These are phyloP conservation scores for Stichopus chloronotus DNA, from an alignment of 35 echinoderm and acorn worm species.

Conservation along the genomic window DNA sequence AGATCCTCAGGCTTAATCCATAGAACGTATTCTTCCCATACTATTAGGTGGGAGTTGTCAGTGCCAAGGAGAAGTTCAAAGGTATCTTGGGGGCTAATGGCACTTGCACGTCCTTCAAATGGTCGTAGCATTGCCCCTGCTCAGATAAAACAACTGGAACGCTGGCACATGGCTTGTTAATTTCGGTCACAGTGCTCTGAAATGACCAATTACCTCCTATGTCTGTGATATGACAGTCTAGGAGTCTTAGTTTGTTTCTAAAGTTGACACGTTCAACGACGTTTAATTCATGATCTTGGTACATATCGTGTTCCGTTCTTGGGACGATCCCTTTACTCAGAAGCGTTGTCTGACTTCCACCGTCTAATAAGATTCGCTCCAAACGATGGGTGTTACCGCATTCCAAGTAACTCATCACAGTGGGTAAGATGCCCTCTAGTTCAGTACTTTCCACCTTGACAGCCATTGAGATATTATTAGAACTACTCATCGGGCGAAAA, in stretches of 20 bases:
- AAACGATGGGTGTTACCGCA: too few relatives aligned
- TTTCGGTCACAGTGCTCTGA: constrained; percentile 73
- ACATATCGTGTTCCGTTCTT: too few relatives aligned
- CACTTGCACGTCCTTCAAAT: constrained; percentile 65
- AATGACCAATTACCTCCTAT: too few relatives aligned
- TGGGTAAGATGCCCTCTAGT: too few relatives aligned
- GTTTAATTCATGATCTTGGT: too few relatives aligned
- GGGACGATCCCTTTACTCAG: too few relatives aligned
- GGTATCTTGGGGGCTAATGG: constrained; percentile 49
- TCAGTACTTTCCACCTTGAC: too few relatives aligned
- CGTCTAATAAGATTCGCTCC: too few relatives aligned
- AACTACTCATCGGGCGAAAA: constrained; percentile 38
- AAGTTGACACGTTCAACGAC: too few relatives aligned
- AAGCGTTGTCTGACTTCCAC: too few relatives aligned
- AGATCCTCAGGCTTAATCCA: constrained; percentile 20
- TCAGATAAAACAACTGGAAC: constrained; percentile 52
- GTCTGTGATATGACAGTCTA: constrained; percentile 82
- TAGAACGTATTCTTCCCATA: constrained; percentile 46
- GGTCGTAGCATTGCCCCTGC: constrained; percentile 56
- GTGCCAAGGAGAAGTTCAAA: constrained; percentile 77
- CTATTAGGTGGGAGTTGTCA: constrained; percentile 64
- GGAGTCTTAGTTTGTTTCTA: constrained; percentile 67
- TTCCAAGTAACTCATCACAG: too few relatives aligned
- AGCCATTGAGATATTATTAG: constrained; percentile 35
- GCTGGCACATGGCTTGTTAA: constrained; percentile 72